These are phyloP conservation scores for Andrena bucephala DNA, from an alignment of 2,888 invertebrate species.

Conservation along the genomic window DNA sequence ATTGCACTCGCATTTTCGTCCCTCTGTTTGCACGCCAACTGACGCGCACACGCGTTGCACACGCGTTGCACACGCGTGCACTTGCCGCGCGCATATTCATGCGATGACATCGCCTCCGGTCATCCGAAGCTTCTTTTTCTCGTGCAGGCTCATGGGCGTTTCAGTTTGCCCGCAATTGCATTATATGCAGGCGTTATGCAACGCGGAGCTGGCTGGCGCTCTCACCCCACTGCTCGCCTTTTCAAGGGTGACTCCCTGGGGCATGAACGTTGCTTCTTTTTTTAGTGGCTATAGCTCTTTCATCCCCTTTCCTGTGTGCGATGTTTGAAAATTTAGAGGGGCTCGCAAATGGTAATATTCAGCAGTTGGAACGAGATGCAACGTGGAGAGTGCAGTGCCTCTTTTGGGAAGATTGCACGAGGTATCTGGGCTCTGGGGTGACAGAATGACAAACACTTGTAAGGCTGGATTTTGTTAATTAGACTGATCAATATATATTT, in stretches of 20 bases:
- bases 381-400: too few relatives aligned
- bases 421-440: too few relatives aligned
- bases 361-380: too few relatives aligned
- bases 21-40: constrained; percentile 20
- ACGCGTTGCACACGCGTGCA: constrained; percentile 41
- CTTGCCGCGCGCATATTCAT: constrained; percentile 26
- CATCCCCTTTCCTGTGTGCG: not conserved
- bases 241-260: constrained; percentile 45
- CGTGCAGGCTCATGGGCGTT: constrained; percentile 54
- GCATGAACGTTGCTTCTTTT: constrained; percentile 9
- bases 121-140: constrained; percentile 39
- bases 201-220: constrained; percentile 17
- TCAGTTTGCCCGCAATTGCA: constrained; percentile 58
- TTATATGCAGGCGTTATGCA: constrained; percentile 48
- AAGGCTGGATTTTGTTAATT: too few relatives aligned
- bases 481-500: too few relatives aligned
- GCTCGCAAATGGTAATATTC: not conserved
- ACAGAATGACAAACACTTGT: too few relatives aligned
- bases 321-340: not conserved
- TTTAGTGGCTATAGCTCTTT: not conserved
- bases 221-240: constrained; percentile 17
- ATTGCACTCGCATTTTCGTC: constrained; percentile 10
- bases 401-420: too few relatives aligned
- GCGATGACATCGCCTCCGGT: constrained; percentile 33
- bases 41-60: constrained; percentile 33